phyloP scores from a whole-genome alignment of 23 tunicate genomes.

The Corella eumyota region DNA sequence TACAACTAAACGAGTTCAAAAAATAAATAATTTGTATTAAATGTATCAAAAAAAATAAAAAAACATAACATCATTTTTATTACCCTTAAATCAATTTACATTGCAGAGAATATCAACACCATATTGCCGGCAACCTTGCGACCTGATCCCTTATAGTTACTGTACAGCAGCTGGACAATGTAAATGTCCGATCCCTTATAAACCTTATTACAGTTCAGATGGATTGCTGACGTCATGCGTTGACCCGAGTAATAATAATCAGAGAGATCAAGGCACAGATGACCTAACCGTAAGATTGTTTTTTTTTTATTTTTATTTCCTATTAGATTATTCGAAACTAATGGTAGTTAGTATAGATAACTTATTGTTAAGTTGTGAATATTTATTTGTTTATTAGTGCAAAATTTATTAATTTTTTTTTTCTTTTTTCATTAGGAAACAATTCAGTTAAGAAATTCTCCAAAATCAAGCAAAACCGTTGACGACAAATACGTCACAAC shows the following conservation, averaged over 20 bases:
- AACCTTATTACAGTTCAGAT: not conserved
- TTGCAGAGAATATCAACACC: conserved; percentile 1
- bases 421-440: no score
- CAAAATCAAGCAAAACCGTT: not conserved
- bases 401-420: not conserved
- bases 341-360: not conserved
- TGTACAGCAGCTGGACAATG: conserved; percentile 30
- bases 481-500: not conserved
- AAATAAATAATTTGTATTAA: no score
- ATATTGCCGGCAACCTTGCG: conserved; percentile 6
- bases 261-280: conserved; percentile 10
- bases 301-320: not conserved
- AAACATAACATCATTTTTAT: no score
- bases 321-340: not conserved
- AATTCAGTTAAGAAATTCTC: not conserved
- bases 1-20: no score
- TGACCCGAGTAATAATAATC: conserved; percentile 10
- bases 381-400: not conserved
- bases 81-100: not conserved
- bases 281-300: not conserved
- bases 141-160: conserved; percentile 1
- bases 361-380: not conserved
- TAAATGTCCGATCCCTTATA: conserved; percentile 22
- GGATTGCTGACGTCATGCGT: not conserved
- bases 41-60: no score